These are phyloP conservation scores for Drosophila willistoni DNA, from an alignment of 1,140 invertebrate species.

Conservation along the genomic window DNA sequence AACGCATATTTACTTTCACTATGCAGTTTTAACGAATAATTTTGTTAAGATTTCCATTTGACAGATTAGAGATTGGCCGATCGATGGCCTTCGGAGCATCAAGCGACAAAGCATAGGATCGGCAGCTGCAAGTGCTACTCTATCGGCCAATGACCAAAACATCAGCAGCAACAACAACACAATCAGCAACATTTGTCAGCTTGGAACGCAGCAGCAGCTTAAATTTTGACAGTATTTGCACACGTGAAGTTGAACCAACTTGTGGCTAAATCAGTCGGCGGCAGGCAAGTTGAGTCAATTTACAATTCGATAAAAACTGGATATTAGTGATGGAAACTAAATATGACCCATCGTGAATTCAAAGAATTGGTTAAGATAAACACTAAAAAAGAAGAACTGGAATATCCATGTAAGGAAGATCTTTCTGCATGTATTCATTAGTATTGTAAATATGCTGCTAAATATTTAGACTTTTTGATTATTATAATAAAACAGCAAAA, in stretches of 20 bases:
- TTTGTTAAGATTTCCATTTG: slow-evolving; percentile 32
- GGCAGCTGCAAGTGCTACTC: slow-evolving; percentile 44
- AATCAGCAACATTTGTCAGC: slow-evolving; percentile 37
- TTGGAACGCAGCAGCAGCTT: slow-evolving; percentile 26
- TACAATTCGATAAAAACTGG: neutral
- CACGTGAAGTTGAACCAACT: neutral
- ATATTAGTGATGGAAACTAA: slow-evolving; percentile 3
- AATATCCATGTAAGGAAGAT: neutral
- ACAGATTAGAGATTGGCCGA: slow-evolving; percentile 36
- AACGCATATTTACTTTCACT: slow-evolving; percentile 57
- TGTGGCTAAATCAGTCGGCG: neutral
- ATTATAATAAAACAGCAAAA: too few species aligned
- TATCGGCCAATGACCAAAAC: slow-evolving; percentile 17
- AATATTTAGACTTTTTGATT: too few species aligned
- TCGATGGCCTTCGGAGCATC: slow-evolving; percentile 53
- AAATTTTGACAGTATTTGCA: slow-evolving; percentile 25
- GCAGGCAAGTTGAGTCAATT: slow-evolving; percentile 1
- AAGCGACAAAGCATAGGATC: slow-evolving; percentile 31
- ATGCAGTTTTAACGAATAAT: slow-evolving; percentile 44
- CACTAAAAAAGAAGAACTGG: neutral
- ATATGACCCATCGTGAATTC: neutral
- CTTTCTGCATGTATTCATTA: neutral
- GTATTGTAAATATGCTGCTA: too few species aligned
- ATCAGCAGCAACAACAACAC: slow-evolving; percentile 24
- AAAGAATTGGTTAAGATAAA: neutral